Conservation (phyloP, 1,140 invertebrate genomes). For the Magallana ariakensis region DNA sequence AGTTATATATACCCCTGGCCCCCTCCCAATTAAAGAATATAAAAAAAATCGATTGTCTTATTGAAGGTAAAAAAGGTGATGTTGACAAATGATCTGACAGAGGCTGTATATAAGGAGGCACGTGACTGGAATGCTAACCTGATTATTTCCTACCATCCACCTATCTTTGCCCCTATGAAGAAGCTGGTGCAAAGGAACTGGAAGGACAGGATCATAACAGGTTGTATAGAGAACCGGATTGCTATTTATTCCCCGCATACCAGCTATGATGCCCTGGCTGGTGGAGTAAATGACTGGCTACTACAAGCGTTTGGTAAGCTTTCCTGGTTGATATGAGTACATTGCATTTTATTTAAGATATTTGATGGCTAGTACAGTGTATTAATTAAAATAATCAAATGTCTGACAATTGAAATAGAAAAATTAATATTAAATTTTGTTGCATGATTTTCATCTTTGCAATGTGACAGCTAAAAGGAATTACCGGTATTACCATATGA, state of each 20-base stretch:
- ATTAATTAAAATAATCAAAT: too few relatives aligned
- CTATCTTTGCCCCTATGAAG: conserved; percentile 93
- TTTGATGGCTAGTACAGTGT: too few relatives aligned
- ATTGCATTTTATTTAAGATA: too few relatives aligned
- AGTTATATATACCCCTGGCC: too few relatives aligned
- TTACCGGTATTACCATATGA: too few relatives aligned
- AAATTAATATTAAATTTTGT: too few relatives aligned
- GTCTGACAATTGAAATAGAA: too few relatives aligned
- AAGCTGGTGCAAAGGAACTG: conserved; percentile 85
- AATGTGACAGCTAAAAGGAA: too few relatives aligned
- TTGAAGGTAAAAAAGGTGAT: conserved; percentile 83
- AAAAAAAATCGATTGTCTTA: too few relatives aligned
- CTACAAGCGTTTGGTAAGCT: conserved; percentile 86
- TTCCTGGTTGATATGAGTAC: not conserved
- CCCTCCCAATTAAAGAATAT: too few relatives aligned
- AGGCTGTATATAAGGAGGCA: conserved; percentile 91
- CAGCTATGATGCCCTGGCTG: conserved; percentile 89
- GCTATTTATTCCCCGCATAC: conserved; percentile 97
- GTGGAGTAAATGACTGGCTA: conserved; percentile 96
- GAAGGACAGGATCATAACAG: conserved; percentile 91
- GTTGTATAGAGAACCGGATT: conserved; percentile 91
- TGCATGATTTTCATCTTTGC: too few relatives aligned
- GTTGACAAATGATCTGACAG: conserved; percentile 96
- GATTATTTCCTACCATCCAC: conserved; percentile 97
- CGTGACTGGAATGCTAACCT: conserved; percentile 84